phyloP scores from a whole-genome alignment of 2,888 invertebrate species.

The Pemphredon lugubris region DNA sequence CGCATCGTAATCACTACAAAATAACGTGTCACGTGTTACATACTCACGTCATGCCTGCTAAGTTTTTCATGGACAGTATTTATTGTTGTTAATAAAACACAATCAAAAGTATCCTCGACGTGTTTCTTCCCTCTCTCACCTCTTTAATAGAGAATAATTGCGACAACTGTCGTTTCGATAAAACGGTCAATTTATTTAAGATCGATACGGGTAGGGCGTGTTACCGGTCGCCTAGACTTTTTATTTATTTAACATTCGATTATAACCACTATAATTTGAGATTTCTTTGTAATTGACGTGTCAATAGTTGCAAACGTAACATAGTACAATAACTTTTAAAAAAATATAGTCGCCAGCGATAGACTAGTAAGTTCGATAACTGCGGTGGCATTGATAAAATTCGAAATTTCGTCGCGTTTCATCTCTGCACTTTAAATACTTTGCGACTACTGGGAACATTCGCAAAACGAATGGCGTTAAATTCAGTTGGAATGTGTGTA shows the following conservation, averaged over 20 bases:
- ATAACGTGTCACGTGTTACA: slow-evolving; percentile 42
- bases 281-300: slow-evolving; percentile 68
- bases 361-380: slow-evolving; percentile 65
- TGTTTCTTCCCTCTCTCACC: background rate
- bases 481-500: slow-evolving; percentile 1
- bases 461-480: slow-evolving; percentile 6
- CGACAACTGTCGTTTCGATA: no score
- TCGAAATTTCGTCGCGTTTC: slow-evolving; percentile 36
- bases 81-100: slow-evolving; percentile 78
- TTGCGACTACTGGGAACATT: background rate
- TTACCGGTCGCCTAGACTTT: slow-evolving; percentile 52
- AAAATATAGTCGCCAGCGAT: slow-evolving; percentile 65
- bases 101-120: slow-evolving; percentile 24
- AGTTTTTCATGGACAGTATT: slow-evolving; percentile 75
- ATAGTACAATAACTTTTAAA: slow-evolving; percentile 58
- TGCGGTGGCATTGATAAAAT: slow-evolving; percentile 57
- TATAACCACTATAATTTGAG: slow-evolving; percentile 67
- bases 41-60: slow-evolving; percentile 55
- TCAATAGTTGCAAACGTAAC: slow-evolving; percentile 71
- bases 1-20: slow-evolving; percentile 34
- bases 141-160: background rate
- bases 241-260: slow-evolving; percentile 68
- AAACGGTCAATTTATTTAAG: no score
- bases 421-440: background rate
- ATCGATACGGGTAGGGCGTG: no score